phyloP scores from a whole-genome alignment of 2,888 invertebrate species.

The Dorcus parallelipipedus region DNA sequence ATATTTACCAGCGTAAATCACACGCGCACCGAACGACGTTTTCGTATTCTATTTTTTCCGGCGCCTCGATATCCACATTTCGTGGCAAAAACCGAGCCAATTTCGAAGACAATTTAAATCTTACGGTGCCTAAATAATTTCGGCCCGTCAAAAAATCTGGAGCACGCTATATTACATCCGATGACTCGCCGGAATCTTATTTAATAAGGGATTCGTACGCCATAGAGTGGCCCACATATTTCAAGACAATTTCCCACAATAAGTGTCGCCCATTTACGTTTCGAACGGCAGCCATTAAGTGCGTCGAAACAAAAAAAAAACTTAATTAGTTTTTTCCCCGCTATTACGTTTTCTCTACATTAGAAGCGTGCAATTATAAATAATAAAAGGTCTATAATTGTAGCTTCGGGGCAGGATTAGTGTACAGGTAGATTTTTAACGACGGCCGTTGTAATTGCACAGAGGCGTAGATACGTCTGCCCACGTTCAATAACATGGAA shows the following conservation, averaged over 20 bases:
- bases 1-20: too few relatives aligned
- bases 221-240: too few relatives aligned
- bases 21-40: not conserved
- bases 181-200: too few relatives aligned
- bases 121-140: too few relatives aligned
- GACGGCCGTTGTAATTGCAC: too few relatives aligned
- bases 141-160: too few relatives aligned
- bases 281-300: conserved; percentile 1
- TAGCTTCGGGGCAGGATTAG: not conserved
- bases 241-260: conserved; percentile 10
- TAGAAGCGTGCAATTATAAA: conserved; percentile 10
- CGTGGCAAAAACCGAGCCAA: conserved; percentile 5
- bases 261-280: conserved; percentile 14
- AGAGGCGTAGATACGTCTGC: too few relatives aligned
- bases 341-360: conserved; percentile 6
- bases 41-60: conserved; percentile 10
- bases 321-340: conserved; percentile 7
- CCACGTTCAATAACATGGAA: too few relatives aligned
- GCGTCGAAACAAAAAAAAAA: not conserved
- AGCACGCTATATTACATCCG: too few relatives aligned
- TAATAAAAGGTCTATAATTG: conserved; percentile 6
- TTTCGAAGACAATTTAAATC: too few relatives aligned
- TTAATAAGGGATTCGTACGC: too few relatives aligned
- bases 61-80: not conserved
- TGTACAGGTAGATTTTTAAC: too few relatives aligned